phyloP scores from a whole-genome alignment of 2,888 invertebrate genomes.

The Platycheirus rosarum region DNA sequence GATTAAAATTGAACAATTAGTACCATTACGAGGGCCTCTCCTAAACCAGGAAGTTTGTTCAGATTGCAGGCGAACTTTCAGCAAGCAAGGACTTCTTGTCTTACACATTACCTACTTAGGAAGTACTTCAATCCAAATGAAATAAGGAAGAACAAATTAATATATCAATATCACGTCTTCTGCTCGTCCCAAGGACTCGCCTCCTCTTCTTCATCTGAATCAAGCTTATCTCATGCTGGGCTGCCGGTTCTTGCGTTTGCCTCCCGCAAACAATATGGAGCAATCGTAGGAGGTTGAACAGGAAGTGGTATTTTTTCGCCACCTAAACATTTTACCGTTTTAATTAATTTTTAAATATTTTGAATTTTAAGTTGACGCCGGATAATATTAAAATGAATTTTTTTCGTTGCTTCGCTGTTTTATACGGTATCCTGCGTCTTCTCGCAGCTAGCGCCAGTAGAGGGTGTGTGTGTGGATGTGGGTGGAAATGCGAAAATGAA shows the following conservation, averaged over 20 bases:
- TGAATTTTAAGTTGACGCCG: conserved; percentile 69
- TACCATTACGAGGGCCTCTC: conserved; percentile 51
- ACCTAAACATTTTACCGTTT: conserved; percentile 71
- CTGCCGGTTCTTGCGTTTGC: conserved; percentile 16
- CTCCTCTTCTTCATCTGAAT: background rate
- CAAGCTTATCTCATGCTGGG: conserved; percentile 51
- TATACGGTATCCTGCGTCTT: conserved; percentile 11
- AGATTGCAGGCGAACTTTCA: conserved; percentile 17
- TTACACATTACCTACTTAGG: conserved; percentile 2
- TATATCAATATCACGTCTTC: conserved; percentile 64
- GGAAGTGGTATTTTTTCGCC: conserved; percentile 51
- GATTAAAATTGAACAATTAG: conserved; percentile 67
- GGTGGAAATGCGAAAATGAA: conserved; percentile 56
- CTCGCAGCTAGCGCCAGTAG: background rate
- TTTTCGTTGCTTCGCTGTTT: background rate
- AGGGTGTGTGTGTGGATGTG: background rate
- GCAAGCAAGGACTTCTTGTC: conserved; percentile 2
- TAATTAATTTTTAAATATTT: conserved; percentile 73
- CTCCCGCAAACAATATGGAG: background rate
- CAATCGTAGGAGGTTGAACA: background rate
- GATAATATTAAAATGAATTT: conserved; percentile 50
- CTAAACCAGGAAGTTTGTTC: conserved; percentile 43
- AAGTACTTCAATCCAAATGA: conserved; percentile 40
- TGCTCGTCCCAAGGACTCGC: background rate
- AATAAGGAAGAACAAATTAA: conserved; percentile 66